Percentiles rank a stretch among this genome's conserved stretches.
Evolutionary conservation across 1,140 invertebrate genomes (phyloP).

Genomic region (Heterodera carotae): DNA sequence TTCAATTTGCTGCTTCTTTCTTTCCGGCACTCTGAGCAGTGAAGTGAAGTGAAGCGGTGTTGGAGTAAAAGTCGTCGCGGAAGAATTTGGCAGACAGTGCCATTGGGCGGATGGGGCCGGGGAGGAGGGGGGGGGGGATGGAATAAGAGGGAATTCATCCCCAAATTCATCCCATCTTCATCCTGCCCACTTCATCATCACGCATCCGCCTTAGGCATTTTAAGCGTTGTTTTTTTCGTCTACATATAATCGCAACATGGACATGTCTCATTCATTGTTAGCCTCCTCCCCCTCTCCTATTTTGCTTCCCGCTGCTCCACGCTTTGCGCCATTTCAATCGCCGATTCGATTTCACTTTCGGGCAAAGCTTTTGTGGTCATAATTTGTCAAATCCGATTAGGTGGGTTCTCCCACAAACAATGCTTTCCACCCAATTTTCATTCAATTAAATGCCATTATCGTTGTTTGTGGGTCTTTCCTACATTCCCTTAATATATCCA

Average conservation of each 20-base stretch:
- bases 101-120: too few relatives aligned
- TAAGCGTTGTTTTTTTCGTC: not conserved
- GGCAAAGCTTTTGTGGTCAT: not conserved
- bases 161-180: not conserved
- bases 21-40: not conserved
- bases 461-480: not conserved
- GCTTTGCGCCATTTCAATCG: not conserved
- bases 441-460: not conserved
- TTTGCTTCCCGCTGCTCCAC: not conserved
- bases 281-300: not conserved
- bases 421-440: not conserved
- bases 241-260: too few relatives aligned
- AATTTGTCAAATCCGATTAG: not conserved
- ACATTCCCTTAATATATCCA: not conserved
- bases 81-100: not conserved
- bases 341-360: not conserved
- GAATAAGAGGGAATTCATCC: not conserved
- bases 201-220: too few relatives aligned
- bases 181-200: not conserved
- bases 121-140: too few relatives aligned
- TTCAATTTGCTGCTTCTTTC: not conserved
- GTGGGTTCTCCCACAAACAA: not conserved
- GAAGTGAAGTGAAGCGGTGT: not conserved
- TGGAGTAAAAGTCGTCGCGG: not conserved
- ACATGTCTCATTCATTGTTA: not conserved